These are phyloP conservation scores for Agrypnus murinus DNA, from an alignment of 2,888 invertebrate genomes.

Conservation along the genomic window DNA sequence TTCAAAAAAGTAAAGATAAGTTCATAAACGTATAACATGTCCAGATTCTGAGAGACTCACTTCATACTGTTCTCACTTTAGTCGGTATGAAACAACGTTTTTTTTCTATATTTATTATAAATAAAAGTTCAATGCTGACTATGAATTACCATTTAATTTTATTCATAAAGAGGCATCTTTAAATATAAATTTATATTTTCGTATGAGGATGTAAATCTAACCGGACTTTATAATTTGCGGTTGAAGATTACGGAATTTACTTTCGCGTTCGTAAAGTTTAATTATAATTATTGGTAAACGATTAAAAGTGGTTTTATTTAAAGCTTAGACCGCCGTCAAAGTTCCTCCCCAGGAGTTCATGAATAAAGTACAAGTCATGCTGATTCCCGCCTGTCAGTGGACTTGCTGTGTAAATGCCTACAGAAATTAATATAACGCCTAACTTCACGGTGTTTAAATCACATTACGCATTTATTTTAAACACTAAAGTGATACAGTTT, in stretches of 20 bases:
- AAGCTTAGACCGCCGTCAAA: constrained; percentile 48
- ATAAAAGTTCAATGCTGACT: too few relatives aligned
- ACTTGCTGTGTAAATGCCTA: constrained; percentile 23
- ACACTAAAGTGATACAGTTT: constrained; percentile 5
- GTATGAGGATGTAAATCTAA: too few relatives aligned
- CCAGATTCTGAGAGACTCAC: too few relatives aligned
- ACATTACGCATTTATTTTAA: constrained; percentile 12
- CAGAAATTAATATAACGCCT: constrained; percentile 38
- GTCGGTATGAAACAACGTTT: too few relatives aligned
- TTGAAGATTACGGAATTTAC: constrained; percentile 16
- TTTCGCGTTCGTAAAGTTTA: constrained; percentile 9
- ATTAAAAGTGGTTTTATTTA: constrained; percentile 9
- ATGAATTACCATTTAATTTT: too few relatives aligned
- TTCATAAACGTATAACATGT: too few relatives aligned
- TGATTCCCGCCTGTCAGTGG: constrained; percentile 31
- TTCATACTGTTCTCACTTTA: too few relatives aligned
- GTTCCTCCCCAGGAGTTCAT: constrained; percentile 46
- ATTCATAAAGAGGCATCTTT: too few relatives aligned
- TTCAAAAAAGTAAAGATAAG: too few relatives aligned
- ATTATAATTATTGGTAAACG: constrained; percentile 6
- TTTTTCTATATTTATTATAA: too few relatives aligned
- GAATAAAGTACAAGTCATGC: constrained; percentile 37
- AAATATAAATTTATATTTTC: too few relatives aligned
- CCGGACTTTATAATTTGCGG: too few relatives aligned
- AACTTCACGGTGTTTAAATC: constrained; percentile 29